These are phyloP conservation scores for Anseranas semipalmata DNA, from an alignment of 2,113 vertebrate species.

Conservation along the genomic window DNA sequence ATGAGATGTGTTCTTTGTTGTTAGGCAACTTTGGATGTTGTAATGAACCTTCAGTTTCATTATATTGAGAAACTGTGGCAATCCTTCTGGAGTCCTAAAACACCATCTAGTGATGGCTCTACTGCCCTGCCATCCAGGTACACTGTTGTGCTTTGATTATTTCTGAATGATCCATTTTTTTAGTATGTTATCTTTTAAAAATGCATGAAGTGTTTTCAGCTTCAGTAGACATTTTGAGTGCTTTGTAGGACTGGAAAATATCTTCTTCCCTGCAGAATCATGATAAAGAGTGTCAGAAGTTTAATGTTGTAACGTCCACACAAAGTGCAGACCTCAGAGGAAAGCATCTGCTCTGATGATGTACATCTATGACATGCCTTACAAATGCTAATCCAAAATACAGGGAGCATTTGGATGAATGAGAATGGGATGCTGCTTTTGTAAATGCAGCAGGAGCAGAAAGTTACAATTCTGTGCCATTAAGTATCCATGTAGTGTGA, in stretches of 20 bases:
- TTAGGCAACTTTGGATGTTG: conserved; percentile 94
- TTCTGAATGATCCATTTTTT: background rate
- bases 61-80: conserved; percentile 98
- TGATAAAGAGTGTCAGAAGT: background rate
- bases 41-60: conserved; percentile 97
- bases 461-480: background rate
- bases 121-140: conserved; percentile 78
- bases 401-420: background rate
- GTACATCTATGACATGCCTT: background rate
- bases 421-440: background rate
- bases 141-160: background rate
- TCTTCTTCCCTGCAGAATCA: background rate
- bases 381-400: background rate
- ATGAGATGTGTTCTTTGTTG: background rate
- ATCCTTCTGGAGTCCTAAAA: conserved; percentile 94
- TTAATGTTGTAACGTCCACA: fast-evolving
- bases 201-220: background rate
- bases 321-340: background rate
- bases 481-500: background rate
- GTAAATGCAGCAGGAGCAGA: background rate
- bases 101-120: conserved; percentile 81
- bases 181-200: background rate
- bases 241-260: background rate
- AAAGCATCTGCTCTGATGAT: background rate
- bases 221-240: background rate